Conservation (phyloP, 1,140 invertebrate genomes). For the Nilaparvata lugens region DNA sequence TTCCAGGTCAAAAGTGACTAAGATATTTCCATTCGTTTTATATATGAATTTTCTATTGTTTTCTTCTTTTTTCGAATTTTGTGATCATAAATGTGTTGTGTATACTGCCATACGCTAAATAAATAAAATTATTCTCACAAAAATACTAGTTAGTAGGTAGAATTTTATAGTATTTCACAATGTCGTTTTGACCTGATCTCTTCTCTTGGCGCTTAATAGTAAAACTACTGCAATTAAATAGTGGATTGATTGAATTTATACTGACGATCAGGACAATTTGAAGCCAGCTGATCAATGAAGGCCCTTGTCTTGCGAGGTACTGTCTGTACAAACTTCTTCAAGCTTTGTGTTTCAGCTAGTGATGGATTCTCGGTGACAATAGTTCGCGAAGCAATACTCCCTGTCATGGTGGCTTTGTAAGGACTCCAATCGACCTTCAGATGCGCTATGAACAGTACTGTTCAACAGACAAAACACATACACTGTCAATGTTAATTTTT, state of each 20-base stretch:
- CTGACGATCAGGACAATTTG: conserved; percentile 31
- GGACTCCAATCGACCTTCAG: conserved; percentile 34
- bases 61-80: too few relatives aligned
- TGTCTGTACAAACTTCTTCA: conserved; percentile 29
- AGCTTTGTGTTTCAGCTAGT: conserved; percentile 29
- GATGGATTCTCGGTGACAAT: conserved; percentile 40
- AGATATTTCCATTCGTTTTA: too few relatives aligned
- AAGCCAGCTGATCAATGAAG: conserved; percentile 25
- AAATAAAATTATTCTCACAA: too few relatives aligned
- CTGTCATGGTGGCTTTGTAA: conserved; percentile 36
- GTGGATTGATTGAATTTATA: conserved; percentile 25
- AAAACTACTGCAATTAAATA: too few relatives aligned
- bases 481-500: background rate
- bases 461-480: conserved; percentile 30
- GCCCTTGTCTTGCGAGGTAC: conserved; percentile 19
- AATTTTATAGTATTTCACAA: too few relatives aligned
- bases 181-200: too few relatives aligned
- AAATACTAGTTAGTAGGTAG: too few relatives aligned
- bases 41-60: too few relatives aligned
- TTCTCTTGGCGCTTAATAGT: too few relatives aligned
- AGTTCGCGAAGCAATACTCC: conserved; percentile 25
- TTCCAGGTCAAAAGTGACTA: too few relatives aligned
- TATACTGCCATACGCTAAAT: too few relatives aligned
- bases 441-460: conserved; percentile 37
- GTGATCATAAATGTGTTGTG: too few relatives aligned